These are phyloP conservation scores for Drosophila kanekoi DNA, from an alignment of 2,888 invertebrate species.

Conservation along the genomic window DNA sequence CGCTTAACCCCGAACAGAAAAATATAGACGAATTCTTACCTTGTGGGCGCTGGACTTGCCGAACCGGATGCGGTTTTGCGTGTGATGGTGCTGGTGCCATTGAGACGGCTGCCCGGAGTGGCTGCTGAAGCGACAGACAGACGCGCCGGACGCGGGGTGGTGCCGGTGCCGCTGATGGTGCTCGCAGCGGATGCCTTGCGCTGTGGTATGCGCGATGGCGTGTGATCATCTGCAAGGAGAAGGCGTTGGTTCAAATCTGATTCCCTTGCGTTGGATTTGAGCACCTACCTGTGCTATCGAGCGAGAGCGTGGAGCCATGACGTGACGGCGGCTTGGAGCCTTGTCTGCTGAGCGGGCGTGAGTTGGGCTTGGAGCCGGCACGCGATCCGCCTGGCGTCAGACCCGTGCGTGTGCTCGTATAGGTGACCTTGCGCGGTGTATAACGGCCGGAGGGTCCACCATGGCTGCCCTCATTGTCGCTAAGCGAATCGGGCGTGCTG, in stretches of 20 bases:
- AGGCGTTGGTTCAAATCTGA: not conserved
- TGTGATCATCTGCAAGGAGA: constrained; percentile 83
- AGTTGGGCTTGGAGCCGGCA: constrained; percentile 92
- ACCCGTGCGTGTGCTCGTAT: constrained; percentile 87
- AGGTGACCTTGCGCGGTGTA: constrained; percentile 89
- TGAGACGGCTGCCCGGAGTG: constrained; percentile 85
- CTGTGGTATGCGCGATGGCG: constrained; percentile 93
- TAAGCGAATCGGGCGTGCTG: constrained; percentile 95
- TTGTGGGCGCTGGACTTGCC: constrained; percentile 91
- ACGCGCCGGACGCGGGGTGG: constrained; percentile 55
- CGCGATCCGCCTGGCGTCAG: constrained; percentile 91
- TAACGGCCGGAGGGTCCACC: constrained; percentile 88
- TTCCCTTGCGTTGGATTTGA: not conserved
- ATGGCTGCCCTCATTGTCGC: constrained; percentile 93
- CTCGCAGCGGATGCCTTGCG: constrained; percentile 88
- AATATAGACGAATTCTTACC: constrained; percentile 85
- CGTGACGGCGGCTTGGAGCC: constrained; percentile 97
- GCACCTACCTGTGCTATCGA: constrained; percentile 92
- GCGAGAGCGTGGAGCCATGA: constrained; percentile 95
- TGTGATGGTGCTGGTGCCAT: constrained; percentile 87
- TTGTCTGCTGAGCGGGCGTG: constrained; percentile 93
- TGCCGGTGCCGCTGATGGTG: constrained; percentile 85
- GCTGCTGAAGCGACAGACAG: constrained; percentile 79
- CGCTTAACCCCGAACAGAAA: constrained; percentile 7
- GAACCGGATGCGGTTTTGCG: constrained; percentile 91